Evolutionary conservation across 2,888 invertebrate species (phyloP), one percentile per base, ranked within the genome.

Genomic region (Aproaerema taeniolella): DNA sequence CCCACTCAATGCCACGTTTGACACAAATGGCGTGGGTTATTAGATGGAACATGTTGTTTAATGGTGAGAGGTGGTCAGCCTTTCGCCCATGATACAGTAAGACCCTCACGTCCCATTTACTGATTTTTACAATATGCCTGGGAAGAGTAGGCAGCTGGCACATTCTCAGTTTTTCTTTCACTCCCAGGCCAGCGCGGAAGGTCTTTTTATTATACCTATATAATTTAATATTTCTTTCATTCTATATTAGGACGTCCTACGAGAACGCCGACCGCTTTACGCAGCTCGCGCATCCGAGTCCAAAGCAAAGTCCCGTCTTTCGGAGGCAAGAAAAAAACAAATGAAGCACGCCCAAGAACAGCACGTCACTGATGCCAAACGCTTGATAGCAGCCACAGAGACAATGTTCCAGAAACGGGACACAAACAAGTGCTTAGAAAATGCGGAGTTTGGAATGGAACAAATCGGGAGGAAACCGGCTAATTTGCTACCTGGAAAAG

Each of bases 391-490:
- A 25, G 58, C 64, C 6, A 64, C 75, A 10, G 55, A 63, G 45
- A 47, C 50, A 0, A 53, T 67, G 25, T 61, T 58, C 11, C 67
- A 75, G 31, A 61, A 69, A 45, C 65, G 64, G 10, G 76, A 81
- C 31, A 79, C 79, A 0, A 58, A 63, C 2, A 79, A 70, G 49
- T 82, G 81, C 38, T 46, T 86, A 30, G 85, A 86, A 49, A 55
- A 64, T 1, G 80, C 75, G 0, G 75, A 83, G 44, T 86, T 85
- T 36, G 85, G 68, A 2, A 72, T 85, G 67, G 77, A 78, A 47
- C 80, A 80, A 56, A 79, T 85, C 45, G 53, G 69, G 2, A 68
- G 71, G 39, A 79, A 74, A 36, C 69, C 75, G 2, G 46, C 57
- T 1, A 65, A 62, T 30, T 52, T 82, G 36, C 50, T 86, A 25